Percentiles rank a stretch among this genome's conserved stretches.
Evolutionary conservation across 1,140 invertebrate species (phyloP).

Genomic region (Paramacrobiotus metropolitanus): DNA sequence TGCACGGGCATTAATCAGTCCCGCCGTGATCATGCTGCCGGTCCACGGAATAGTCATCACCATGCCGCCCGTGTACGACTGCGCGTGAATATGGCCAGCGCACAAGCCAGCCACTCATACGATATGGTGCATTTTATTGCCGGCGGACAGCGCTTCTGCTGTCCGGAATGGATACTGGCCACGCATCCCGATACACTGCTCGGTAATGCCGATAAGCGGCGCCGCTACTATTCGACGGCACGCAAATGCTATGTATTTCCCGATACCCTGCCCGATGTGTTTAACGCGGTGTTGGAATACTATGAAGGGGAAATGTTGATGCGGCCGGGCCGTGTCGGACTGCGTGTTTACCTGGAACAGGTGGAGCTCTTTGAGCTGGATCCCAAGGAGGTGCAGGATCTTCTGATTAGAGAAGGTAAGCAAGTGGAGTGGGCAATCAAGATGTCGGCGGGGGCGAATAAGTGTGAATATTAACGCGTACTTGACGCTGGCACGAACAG

Average conservation of each 20-base stretch:
- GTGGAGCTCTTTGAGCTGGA: neutral
- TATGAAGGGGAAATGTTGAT: neutral
- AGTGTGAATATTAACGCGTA: no score
- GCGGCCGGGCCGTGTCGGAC: neutral
- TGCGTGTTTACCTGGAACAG: neutral
- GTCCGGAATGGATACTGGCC: neutral
- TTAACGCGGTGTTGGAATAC: neutral
- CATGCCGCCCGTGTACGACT: neutral
- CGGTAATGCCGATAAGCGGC: neutral
- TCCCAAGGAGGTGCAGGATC: neutral
- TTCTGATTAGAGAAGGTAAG: constrained; percentile 2
- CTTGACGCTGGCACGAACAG: no score
- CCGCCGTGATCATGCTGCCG: neutral
- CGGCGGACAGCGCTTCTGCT: neutral
- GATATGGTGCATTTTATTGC: constrained; percentile 4
- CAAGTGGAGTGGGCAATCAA: no score
- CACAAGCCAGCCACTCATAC: neutral
- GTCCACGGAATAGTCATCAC: neutral
- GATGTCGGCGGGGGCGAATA: no score
- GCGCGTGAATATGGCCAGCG: neutral
- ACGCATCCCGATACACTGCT: constrained; percentile 1
- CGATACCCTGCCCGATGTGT: constrained; percentile 3
- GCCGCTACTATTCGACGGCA: neutral
- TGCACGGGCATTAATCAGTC: no score
- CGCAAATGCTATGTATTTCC: neutral